Evolutionary conservation across 2,113 vertebrate species (phyloP).

Genomic region (Petromus typicus): DNA sequence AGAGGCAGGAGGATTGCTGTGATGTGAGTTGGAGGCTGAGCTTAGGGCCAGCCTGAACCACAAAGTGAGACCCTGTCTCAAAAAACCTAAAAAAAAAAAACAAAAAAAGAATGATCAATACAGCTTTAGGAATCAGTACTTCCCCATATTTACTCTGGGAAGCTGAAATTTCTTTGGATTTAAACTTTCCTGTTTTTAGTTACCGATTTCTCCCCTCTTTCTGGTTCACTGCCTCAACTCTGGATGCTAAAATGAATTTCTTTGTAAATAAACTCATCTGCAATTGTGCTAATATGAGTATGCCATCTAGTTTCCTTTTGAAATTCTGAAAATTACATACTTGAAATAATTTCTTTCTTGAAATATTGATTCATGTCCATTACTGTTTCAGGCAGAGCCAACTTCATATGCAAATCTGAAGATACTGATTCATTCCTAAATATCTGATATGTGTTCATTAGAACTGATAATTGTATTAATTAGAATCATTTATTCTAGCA

Average conservation of each 20-base stretch:
- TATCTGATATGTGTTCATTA: background rate
- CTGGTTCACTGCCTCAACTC: background rate
- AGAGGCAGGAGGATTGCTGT: too few species aligned
- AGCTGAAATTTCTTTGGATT: background rate
- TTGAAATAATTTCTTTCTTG: background rate
- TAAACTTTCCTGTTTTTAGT: background rate
- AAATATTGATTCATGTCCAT: background rate
- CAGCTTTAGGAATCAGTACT: constrained; percentile 2
- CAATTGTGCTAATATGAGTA: background rate
- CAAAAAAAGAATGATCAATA: background rate
- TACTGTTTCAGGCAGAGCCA: background rate
- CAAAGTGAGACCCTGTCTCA: too few species aligned
- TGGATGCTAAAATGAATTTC: background rate
- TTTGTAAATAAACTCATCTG: background rate
- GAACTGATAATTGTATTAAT: background rate
- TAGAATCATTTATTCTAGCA: background rate
- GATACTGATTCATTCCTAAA: background rate
- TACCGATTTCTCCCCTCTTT: background rate
- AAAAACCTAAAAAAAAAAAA: too few species aligned
- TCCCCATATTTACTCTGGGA: background rate
- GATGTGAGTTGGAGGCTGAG: too few species aligned
- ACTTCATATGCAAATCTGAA: background rate
- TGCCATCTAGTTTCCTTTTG: background rate
- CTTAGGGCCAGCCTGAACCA: too few species aligned
- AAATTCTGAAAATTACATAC: background rate